phyloP scores from a whole-genome alignment of 2,797 vertebrate genomes.

The Sebastes flavidus region DNA sequence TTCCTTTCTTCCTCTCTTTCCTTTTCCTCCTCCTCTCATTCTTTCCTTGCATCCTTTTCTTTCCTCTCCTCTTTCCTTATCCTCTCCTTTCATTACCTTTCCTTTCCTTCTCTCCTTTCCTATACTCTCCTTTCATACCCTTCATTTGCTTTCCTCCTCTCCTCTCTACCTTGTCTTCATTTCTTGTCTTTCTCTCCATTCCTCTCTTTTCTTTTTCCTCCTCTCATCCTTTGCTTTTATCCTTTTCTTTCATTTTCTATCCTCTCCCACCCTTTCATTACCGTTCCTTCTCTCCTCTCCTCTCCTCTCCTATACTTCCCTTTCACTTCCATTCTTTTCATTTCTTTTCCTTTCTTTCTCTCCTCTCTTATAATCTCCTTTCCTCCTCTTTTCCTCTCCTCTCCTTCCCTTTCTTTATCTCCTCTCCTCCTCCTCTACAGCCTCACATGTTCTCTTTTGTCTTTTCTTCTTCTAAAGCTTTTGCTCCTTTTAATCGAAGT shows the following conservation, averaged over 20 bases:
- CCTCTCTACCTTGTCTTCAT: too few relatives aligned
- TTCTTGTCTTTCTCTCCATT: not conserved
- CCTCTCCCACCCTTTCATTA: not conserved
- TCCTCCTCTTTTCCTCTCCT: not conserved
- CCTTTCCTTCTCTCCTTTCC: not conserved
- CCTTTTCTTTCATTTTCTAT: too few relatives aligned
- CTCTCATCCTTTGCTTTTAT: not conserved
- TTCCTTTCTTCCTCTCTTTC: not conserved
- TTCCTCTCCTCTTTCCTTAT: too few relatives aligned
- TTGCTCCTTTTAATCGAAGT: not conserved
- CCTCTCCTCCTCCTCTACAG: not conserved
- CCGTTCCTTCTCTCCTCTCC: not conserved
- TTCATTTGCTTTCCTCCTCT: not conserved
- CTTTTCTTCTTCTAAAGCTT: not conserved
- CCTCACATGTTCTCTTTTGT: not conserved
- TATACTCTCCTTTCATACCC: not conserved
- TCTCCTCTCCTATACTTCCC: not conserved
- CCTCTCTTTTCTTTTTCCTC: not conserved
- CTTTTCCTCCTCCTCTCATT: not conserved
- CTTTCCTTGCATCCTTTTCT: not conserved
- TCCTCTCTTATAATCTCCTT: not conserved
- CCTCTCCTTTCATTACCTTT: too few relatives aligned
- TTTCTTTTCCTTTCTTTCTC: not conserved
- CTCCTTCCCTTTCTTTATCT: not conserved
- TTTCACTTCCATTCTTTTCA: not conserved